Evolutionary conservation across 1,140 invertebrate species (phyloP).

Genomic region (Contarinia nasturtii): DNA sequence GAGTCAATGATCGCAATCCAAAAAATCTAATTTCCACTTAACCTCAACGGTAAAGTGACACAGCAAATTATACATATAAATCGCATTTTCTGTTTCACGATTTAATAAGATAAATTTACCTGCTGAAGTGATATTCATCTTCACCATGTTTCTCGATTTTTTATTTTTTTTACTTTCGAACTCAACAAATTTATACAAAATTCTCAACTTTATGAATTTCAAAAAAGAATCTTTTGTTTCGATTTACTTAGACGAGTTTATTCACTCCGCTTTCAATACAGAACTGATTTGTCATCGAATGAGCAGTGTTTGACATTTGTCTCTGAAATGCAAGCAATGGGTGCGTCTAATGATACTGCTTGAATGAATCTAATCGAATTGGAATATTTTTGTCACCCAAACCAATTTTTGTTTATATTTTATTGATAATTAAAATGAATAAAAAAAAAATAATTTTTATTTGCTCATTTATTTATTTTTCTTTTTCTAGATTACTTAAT

Average conservation of each 20-base stretch:
- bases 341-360: too few relatives aligned
- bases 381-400: too few relatives aligned
- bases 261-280: too few relatives aligned
- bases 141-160: background rate
- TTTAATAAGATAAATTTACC: background rate
- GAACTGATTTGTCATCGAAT: too few relatives aligned
- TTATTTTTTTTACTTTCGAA: background rate
- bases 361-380: too few relatives aligned
- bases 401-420: too few relatives aligned
- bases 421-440: too few relatives aligned
- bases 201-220: background rate
- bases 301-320: too few relatives aligned
- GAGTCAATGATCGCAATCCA: background rate
- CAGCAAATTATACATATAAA: background rate
- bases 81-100: background rate
- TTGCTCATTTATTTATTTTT: too few relatives aligned
- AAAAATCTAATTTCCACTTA: background rate
- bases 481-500: too few relatives aligned
- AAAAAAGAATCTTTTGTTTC: background rate
- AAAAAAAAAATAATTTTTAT: too few relatives aligned
- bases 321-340: too few relatives aligned
- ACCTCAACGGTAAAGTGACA: background rate
- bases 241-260: background rate
- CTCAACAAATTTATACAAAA: background rate
- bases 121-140: slow-evolving; percentile 1